Conservation (phyloP, 2,888 invertebrate species). For the Brachyptera putata region DNA sequence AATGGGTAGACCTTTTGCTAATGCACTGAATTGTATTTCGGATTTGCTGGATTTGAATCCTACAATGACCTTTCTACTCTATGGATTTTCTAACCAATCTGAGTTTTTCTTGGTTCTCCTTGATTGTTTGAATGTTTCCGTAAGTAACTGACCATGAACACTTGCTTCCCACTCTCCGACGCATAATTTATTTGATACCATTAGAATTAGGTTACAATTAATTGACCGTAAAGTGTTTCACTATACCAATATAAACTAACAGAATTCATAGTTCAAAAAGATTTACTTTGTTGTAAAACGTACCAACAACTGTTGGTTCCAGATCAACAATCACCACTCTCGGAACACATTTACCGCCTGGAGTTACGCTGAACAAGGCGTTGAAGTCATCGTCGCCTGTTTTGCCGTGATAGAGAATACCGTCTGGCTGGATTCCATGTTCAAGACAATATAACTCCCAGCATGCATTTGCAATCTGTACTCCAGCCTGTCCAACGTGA, state of each 20-base stretch:
- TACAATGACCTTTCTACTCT: too few species aligned
- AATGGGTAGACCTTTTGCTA: too few species aligned
- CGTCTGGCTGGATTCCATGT: constrained; percentile 77
- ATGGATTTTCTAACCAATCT: too few species aligned
- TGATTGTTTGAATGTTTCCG: too few species aligned
- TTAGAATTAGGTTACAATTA: background rate
- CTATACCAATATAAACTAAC: too few species aligned
- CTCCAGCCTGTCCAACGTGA: constrained; percentile 82
- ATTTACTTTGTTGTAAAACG: too few species aligned
- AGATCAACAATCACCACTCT: constrained; percentile 54
- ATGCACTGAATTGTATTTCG: too few species aligned
- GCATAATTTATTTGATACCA: background rate
- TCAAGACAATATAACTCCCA: constrained; percentile 82
- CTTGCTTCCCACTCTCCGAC: too few species aligned
- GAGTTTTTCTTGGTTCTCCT: too few species aligned
- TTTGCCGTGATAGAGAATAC: constrained; percentile 39
- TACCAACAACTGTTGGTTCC: constrained; percentile 50
- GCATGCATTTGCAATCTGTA: constrained; percentile 79
- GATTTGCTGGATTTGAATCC: too few species aligned
- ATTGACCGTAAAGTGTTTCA: background rate
- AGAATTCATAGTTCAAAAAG: too few species aligned
- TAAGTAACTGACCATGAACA: too few species aligned
- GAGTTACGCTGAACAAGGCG: constrained; percentile 45
- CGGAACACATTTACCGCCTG: constrained; percentile 54
- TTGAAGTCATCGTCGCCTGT: constrained; percentile 43